Percentiles rank a stretch among this genome's conserved stretches.
Conservation (phyloP, 2,888 invertebrate genomes). For the Diabrotica balteata region DNA sequence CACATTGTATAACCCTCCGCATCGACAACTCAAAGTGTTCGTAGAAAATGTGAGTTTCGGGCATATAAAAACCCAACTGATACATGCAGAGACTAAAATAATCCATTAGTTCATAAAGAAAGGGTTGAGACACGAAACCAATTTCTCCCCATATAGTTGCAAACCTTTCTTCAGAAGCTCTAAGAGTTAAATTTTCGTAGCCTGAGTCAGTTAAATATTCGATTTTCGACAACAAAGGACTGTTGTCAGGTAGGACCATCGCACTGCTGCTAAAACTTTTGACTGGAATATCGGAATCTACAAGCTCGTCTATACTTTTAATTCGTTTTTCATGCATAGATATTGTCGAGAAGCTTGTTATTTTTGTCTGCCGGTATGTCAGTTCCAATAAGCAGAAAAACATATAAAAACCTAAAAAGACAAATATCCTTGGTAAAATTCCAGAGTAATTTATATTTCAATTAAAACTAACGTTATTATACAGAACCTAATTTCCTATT, state of each 20-base stretch:
- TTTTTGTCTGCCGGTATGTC: conserved; percentile 8
- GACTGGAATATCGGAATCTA: background rate
- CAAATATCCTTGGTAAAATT: too few species aligned
- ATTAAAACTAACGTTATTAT: too few species aligned
- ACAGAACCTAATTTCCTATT: too few species aligned
- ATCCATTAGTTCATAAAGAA: background rate
- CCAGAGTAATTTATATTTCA: too few species aligned
- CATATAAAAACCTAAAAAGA: conserved; percentile 3
- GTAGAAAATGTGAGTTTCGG: conserved; percentile 4
- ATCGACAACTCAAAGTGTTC: background rate
- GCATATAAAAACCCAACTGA: conserved; percentile 8
- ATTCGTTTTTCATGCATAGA: background rate
- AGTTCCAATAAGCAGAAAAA: conserved; percentile 7
- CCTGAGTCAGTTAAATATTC: too few species aligned
- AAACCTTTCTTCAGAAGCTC: background rate
- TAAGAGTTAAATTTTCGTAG: background rate
- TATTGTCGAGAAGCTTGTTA: conserved; percentile 4
- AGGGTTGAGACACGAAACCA: background rate
- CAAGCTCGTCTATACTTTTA: background rate
- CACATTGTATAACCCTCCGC: conserved; percentile 1
- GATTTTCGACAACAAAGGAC: background rate
- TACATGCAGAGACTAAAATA: background rate
- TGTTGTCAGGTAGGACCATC: background rate
- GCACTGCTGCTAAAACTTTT: background rate
- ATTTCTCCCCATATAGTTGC: conserved; percentile 1